Percentiles rank a stretch among this genome's conserved stretches.
Evolutionary conservation across 2,888 invertebrate species (phyloP).

Genomic region (Hirtodrosophila confusa): DNA sequence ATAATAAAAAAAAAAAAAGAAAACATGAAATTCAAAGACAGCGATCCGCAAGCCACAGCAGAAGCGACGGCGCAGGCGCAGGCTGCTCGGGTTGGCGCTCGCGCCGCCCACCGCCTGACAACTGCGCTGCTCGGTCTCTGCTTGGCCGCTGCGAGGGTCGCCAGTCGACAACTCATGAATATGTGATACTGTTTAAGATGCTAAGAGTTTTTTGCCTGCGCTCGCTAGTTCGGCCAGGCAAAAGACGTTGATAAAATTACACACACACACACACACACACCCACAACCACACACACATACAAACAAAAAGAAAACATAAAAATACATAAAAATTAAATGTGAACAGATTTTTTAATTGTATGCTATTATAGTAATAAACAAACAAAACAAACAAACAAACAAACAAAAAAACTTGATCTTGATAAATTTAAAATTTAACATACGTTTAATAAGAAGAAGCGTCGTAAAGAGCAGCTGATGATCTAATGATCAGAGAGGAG

Average conservation of each 20-base stretch:
- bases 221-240: conserved; percentile 53
- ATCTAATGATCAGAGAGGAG: conserved; percentile 12
- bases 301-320: conserved; percentile 15
- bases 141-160: conserved; percentile 54
- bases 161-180: conserved; percentile 82
- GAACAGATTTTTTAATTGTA: conserved; percentile 72
- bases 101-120: not conserved
- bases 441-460: conserved; percentile 52
- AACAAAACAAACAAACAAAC: conserved; percentile 49
- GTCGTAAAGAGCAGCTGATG: conserved; percentile 23
- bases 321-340: conserved; percentile 55
- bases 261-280: conserved; percentile 31
- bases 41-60: conserved; percentile 48
- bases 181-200: conserved; percentile 83
- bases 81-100: no score
- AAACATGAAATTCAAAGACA: conserved; percentile 78
- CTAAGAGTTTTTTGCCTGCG: conserved; percentile 75
- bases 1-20: conserved; percentile 47
- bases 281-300: conserved; percentile 23
- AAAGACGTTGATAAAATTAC: conserved; percentile 61
- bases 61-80: not conserved
- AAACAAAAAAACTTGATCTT: conserved; percentile 70
- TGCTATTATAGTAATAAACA: conserved; percentile 63
- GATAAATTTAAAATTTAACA: conserved; percentile 73
- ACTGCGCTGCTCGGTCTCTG: conserved; percentile 16